These are phyloP conservation scores for Brachyistius frenatus DNA, from an alignment of 2,113 vertebrate genomes.

Conservation along the genomic window DNA sequence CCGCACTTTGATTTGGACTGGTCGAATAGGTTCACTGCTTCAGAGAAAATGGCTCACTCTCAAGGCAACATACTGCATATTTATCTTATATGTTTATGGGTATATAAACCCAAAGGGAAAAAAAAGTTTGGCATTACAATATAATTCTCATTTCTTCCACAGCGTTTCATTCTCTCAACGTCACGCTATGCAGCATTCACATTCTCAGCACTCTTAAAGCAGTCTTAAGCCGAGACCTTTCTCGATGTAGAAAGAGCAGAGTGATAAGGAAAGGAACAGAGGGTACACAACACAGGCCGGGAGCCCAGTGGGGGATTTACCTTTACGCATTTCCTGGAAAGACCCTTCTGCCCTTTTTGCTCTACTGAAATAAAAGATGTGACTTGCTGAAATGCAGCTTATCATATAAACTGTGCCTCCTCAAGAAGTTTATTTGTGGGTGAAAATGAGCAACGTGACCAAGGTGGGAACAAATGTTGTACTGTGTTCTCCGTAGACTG, in stretches of 20 bases:
- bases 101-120: no score
- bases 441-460: slow-evolving; percentile 21
- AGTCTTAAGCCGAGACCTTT: slow-evolving; percentile 27
- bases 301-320: slow-evolving; percentile 22
- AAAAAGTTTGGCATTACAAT: not conserved
- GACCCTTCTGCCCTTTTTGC: slow-evolving; percentile 18
- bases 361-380: not conserved
- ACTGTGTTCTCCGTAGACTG: slow-evolving; percentile 16
- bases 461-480: slow-evolving; percentile 15
- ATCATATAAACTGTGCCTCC: slow-evolving; percentile 43
- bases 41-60: slow-evolving; percentile 17
- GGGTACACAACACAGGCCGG: slow-evolving; percentile 11
- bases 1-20: not conserved
- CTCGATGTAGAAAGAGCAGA: slow-evolving; percentile 17
- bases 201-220: slow-evolving; percentile 24
- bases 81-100: slow-evolving; percentile 1
- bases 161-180: slow-evolving; percentile 5
- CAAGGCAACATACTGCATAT: slow-evolving; percentile 10
- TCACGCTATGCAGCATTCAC: slow-evolving; percentile 24
- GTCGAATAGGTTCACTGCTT: not conserved
- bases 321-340: slow-evolving; percentile 37
- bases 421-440: slow-evolving; percentile 18
- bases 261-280: slow-evolving; percentile 34
- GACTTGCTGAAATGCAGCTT: slow-evolving; percentile 41
- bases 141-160: slow-evolving; percentile 5